phyloP scores from a whole-genome alignment of 2,888 invertebrate genomes.

The Lagria hirta region DNA sequence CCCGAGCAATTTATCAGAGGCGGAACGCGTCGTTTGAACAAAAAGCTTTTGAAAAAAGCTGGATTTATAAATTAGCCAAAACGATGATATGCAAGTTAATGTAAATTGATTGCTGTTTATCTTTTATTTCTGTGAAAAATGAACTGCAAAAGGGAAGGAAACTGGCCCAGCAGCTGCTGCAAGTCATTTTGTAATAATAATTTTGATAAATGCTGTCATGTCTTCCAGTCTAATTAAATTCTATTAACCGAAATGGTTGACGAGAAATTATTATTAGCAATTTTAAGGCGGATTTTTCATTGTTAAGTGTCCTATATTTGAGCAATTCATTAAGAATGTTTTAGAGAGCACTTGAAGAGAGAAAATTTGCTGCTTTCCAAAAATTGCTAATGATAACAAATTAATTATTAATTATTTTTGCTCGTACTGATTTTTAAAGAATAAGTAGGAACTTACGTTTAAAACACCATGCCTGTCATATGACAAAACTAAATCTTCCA shows the following conservation, averaged over 20 bases:
- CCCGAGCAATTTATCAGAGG: constrained; percentile 17
- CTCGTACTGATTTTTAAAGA: too few relatives aligned
- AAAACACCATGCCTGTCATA: too few relatives aligned
- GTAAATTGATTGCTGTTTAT: constrained; percentile 21
- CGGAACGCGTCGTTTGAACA: constrained; percentile 11
- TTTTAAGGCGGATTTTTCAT: constrained; percentile 17
- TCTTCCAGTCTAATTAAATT: constrained; percentile 17
- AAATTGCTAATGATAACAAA: too few relatives aligned
- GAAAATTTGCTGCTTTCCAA: too few relatives aligned
- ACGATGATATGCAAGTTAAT: constrained; percentile 23
- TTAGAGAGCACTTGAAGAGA: too few relatives aligned
- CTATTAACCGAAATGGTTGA: constrained; percentile 9
- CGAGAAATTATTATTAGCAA: constrained; percentile 8
- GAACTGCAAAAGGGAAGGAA: constrained; percentile 5
- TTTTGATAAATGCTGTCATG: constrained; percentile 38
- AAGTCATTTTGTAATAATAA: constrained; percentile 35
- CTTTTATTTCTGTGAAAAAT: constrained; percentile 18
- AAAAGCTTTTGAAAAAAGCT: constrained; percentile 14
- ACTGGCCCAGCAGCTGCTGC: constrained; percentile 12
- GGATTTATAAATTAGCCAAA: constrained; percentile 16
- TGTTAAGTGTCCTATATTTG: too few relatives aligned
- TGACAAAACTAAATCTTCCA: too few relatives aligned
- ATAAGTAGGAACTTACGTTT: too few relatives aligned
- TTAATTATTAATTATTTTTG: too few relatives aligned
- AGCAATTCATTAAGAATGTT: too few relatives aligned